Conservation (phyloP, 2,797 vertebrate genomes). For the Gymnopithys bicolor region DNA sequence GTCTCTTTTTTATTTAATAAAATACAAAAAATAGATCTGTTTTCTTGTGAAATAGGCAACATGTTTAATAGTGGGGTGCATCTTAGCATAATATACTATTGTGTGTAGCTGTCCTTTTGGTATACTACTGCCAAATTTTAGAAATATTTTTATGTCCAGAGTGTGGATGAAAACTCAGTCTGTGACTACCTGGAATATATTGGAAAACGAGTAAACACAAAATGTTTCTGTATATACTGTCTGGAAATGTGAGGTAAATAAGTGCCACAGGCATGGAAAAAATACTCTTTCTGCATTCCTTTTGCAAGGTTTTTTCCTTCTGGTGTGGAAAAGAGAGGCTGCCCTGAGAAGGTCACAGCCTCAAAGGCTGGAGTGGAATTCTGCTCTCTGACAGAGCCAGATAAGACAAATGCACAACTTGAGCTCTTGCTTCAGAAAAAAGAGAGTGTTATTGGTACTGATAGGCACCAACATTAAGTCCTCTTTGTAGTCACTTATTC, state of each 20-base stretch:
- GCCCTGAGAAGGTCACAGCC: not conserved
- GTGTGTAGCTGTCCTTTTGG: not conserved
- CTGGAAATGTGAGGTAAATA: slow-evolving; percentile 15
- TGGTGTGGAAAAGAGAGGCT: not conserved
- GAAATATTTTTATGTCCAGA: not conserved
- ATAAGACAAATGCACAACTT: accelerated
- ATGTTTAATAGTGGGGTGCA: not conserved
- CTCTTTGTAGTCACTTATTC: not conserved
- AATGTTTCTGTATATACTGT: not conserved
- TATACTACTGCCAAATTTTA: not conserved
- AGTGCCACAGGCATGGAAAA: not conserved
- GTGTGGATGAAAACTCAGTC: not conserved
- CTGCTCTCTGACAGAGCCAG: not conserved
- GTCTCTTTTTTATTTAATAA: not conserved
- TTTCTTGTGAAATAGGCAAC: not conserved
- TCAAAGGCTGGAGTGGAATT: not conserved
- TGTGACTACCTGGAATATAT: not conserved
- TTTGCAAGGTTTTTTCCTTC: not conserved
- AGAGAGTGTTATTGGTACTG: not conserved
- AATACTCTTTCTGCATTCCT: slow-evolving; percentile 16
- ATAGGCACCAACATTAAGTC: not conserved
- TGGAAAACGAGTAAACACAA: slow-evolving; percentile 10
- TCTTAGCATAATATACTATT: not conserved
- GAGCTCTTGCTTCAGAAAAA: not conserved
- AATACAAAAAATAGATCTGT: not conserved